Percentiles rank a stretch among this genome's conserved stretches.
These are phyloP conservation scores for Cariama cristata DNA, from an alignment of 2,113 vertebrate species.

Conservation along the genomic window DNA sequence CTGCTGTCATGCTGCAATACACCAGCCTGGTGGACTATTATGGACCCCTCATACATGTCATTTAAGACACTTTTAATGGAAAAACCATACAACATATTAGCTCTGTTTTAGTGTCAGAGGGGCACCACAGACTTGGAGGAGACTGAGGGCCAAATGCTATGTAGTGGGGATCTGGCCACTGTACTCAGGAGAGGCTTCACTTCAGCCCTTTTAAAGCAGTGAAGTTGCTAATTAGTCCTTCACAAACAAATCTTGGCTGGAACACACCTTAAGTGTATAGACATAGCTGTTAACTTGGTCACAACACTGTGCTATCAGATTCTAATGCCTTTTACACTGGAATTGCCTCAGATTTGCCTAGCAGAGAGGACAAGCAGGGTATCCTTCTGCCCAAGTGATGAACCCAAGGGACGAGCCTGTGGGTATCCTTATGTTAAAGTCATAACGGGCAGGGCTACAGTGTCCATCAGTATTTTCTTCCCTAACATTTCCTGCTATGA, in stretches of 20 bases:
- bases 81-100: background rate
- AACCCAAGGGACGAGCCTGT: background rate
- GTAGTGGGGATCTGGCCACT: background rate
- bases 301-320: background rate
- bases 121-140: background rate
- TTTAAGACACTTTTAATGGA: background rate
- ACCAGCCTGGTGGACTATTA: background rate
- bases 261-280: background rate
- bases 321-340: background rate
- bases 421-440: background rate
- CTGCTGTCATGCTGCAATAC: background rate
- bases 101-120: background rate
- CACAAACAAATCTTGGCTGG: background rate
- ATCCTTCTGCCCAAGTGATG: no score
- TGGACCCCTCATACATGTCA: background rate
- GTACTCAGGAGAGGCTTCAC: rapidly evolving
- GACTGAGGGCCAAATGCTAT: background rate
- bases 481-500: background rate
- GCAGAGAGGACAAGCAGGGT: background rate
- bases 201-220: background rate
- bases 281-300: background rate
- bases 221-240: background rate
- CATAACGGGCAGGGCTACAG: background rate
- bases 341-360: background rate
- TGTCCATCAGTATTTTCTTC: background rate